Conservation (phyloP, 2,797 vertebrate genomes). For the Liasis olivaceus region DNA sequence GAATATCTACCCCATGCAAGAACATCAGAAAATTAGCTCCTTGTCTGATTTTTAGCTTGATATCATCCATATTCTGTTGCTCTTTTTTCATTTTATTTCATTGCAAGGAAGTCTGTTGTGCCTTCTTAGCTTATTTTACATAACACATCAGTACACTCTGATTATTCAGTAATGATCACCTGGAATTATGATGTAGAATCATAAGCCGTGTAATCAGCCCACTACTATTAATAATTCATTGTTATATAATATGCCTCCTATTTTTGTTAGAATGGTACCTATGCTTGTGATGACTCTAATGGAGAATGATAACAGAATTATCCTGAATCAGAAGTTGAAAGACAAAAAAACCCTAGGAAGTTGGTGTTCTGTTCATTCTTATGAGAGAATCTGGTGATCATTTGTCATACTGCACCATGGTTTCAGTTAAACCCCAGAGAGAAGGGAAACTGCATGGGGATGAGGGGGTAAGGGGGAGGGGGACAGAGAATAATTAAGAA, state of each 20-base stretch:
- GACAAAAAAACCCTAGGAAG: not conserved
- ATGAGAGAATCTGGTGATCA: not conserved
- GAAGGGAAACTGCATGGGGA: not conserved
- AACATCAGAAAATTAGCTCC: constrained; percentile 15
- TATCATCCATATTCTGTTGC: not conserved
- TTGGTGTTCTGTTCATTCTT: not conserved
- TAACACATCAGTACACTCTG: not conserved
- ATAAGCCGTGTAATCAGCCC: not conserved
- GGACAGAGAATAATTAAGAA: not conserved
- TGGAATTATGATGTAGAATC: not conserved
- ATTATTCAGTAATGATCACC: not conserved
- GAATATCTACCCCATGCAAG: not conserved
- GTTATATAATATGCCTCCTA: not conserved
- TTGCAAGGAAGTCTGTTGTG: not conserved
- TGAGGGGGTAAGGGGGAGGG: not conserved
- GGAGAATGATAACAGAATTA: not conserved
- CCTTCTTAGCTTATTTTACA: not conserved
- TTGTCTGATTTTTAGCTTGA: not conserved
- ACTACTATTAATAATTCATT: not conserved
- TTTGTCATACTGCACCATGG: not conserved
- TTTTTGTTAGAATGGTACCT: constrained; percentile 13
- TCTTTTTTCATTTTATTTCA: not conserved
- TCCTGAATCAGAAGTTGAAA: not conserved
- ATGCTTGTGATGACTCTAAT: not conserved
- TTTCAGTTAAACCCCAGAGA: not conserved